These are phyloP conservation scores for Sphyrna mokarran DNA, from an alignment of 2,113 vertebrate genomes.

Conservation along the genomic window DNA sequence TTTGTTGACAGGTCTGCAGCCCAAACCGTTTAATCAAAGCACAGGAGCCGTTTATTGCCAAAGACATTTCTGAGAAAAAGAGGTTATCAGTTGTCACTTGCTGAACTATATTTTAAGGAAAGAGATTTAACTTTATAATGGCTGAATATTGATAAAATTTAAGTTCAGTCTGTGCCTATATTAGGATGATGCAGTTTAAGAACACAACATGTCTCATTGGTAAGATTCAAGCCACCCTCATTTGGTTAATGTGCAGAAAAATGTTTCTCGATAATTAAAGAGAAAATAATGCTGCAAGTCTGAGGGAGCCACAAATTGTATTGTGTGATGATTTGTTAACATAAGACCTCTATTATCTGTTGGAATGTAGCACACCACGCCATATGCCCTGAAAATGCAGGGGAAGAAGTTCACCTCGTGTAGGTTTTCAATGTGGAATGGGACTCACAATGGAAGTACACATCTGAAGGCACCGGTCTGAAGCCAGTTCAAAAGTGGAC, in stretches of 20 bases:
- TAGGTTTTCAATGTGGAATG: background rate
- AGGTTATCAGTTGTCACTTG: conserved; percentile 14
- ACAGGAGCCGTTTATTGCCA: conserved; percentile 18
- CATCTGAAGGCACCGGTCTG: background rate
- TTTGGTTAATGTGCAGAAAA: background rate
- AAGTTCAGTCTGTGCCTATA: background rate
- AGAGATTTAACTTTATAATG: conserved; percentile 25
- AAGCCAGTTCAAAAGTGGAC: background rate
- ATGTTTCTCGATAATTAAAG: background rate
- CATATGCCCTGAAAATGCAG: background rate
- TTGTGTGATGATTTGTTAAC: background rate
- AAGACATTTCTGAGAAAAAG: conserved; percentile 22
- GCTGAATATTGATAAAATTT: background rate
- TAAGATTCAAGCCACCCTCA: background rate
- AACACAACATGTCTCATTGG: background rate
- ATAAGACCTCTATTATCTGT: background rate
- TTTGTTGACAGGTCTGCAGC: background rate
- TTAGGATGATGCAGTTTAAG: background rate
- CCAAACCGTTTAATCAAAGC: conserved; percentile 21
- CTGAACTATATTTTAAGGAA: background rate
- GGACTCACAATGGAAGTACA: background rate
- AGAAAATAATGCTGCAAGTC: background rate
- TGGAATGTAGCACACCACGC: background rate
- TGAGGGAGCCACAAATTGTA: background rate
- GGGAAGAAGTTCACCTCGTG: background rate